Conservation (phyloP, 2,888 invertebrate genomes). For the Coenonympha glycerion region DNA sequence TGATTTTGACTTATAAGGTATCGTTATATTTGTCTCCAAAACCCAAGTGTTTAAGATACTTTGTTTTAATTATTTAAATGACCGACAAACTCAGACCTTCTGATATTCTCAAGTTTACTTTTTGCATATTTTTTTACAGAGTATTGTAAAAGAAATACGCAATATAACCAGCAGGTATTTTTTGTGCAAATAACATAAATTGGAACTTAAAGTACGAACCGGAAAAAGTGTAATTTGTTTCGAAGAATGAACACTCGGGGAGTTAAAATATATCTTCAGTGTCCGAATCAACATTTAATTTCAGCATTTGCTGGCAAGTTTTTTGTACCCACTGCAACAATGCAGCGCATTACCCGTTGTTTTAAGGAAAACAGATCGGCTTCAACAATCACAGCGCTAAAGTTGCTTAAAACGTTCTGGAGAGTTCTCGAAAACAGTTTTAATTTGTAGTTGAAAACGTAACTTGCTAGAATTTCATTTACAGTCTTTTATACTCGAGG, state of each 20-base stretch:
- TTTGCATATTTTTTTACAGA: no score
- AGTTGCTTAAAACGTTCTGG: slow-evolving; percentile 9
- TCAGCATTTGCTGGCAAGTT: slow-evolving; percentile 7
- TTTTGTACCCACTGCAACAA: slow-evolving; percentile 3
- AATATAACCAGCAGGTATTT: background rate
- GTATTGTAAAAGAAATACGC: background rate
- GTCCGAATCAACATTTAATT: slow-evolving; percentile 4
- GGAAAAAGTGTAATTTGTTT: background rate
- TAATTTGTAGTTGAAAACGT: slow-evolving; percentile 5
- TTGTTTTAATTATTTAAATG: no score
- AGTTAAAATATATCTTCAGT: background rate
- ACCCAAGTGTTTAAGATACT: no score
- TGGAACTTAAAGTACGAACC: background rate
- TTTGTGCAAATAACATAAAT: background rate
- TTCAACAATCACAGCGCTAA: slow-evolving; percentile 10
- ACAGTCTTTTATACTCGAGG: no score
- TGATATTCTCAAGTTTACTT: no score
- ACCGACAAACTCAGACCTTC: no score
- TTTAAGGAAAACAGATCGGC: slow-evolving; percentile 11
- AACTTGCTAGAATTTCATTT: background rate
- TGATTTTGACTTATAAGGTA: no score
- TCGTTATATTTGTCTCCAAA: no score
- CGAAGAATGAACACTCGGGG: background rate
- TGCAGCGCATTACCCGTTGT: slow-evolving; percentile 7
- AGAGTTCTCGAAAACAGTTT: background rate